A percentile compares a stretch with the other conserved stretches of the same genome.
phyloP scores from a whole-genome alignment of 1,140 invertebrate species.

The Oncopodura yosiiana region DNA sequence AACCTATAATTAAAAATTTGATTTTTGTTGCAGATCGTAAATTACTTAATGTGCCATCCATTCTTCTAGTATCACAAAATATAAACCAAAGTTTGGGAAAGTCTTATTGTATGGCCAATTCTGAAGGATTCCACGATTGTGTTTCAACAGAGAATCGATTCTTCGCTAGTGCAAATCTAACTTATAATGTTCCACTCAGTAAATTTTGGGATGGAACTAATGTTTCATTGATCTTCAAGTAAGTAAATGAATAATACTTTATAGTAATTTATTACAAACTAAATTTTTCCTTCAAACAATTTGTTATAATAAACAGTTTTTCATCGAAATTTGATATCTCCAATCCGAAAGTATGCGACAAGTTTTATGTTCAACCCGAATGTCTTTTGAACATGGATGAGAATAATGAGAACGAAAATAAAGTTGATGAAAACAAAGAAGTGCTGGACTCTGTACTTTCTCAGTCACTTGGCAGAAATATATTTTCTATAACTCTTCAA shows the following conservation, averaged over 20 bases:
- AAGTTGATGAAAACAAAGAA: slow-evolving; percentile 5
- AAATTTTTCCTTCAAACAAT: neutral
- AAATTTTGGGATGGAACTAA: slow-evolving; percentile 30
- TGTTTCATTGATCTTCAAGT: slow-evolving; percentile 30
- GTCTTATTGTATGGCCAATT: slow-evolving; percentile 29
- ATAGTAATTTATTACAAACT: neutral
- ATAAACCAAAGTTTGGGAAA: slow-evolving; percentile 28
- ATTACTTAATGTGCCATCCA: slow-evolving; percentile 32
- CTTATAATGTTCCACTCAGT: slow-evolving; percentile 29
- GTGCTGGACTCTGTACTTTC: neutral
- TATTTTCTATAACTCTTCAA: slow-evolving; percentile 23
- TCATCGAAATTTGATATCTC: slow-evolving; percentile 27
- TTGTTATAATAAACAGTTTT: slow-evolving; percentile 14
- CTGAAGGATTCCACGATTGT: slow-evolving; percentile 30
- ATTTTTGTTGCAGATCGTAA: slow-evolving; percentile 12
- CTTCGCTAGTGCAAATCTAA: slow-evolving; percentile 29
- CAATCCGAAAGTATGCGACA: slow-evolving; percentile 21
- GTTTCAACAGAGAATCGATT: slow-evolving; percentile 29
- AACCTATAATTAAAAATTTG: neutral
- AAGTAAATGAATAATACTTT: slow-evolving; percentile 5
- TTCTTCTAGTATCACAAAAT: slow-evolving; percentile 20
- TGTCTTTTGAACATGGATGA: slow-evolving; percentile 16
- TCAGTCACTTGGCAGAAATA: slow-evolving; percentile 13
- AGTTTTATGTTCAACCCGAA: slow-evolving; percentile 11
- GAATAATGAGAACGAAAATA: slow-evolving; percentile 7